A percentile compares a stretch with the other conserved stretches of the same genome.
These are phyloP conservation scores for Tragelaphus scriptus DNA, from an alignment of 2,113 vertebrate species.

Conservation along the genomic window DNA sequence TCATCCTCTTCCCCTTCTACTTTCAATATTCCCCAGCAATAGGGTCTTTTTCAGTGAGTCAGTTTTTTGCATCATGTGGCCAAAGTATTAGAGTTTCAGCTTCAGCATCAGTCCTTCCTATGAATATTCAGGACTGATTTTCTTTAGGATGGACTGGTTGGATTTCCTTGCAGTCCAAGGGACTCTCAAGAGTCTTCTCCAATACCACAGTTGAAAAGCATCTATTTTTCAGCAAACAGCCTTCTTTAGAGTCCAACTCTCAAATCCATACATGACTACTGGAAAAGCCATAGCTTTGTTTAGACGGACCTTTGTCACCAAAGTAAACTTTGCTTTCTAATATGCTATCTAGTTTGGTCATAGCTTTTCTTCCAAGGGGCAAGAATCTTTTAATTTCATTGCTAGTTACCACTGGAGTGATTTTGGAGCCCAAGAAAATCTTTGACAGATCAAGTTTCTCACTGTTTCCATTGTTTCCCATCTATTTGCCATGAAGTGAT, in stretches of 20 bases:
- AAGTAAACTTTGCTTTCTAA: neutral
- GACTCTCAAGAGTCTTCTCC: no score
- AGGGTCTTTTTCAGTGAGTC: neutral
- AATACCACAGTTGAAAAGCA: neutral
- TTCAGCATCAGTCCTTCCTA: neutral
- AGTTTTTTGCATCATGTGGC: accelerated
- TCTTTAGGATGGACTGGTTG: neutral
- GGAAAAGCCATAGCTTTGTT: neutral
- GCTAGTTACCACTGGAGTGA: neutral
- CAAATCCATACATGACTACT: neutral
- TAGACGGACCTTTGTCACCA: neutral
- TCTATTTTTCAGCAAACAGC: neutral
- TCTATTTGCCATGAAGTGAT: neutral
- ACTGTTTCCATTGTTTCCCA: neutral
- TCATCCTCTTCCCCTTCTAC: neutral
- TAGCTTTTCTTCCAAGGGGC: neutral
- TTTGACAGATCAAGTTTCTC: neutral
- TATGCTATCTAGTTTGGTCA: neutral
- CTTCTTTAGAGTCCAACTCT: neutral
- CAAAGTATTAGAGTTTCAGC: neutral
- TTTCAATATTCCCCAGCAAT: neutral
- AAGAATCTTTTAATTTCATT: neutral
- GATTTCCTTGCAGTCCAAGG: no score
- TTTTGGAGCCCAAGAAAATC: neutral
- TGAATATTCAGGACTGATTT: neutral